Percentiles rank a stretch among this genome's conserved stretches.
Evolutionary conservation across 2,888 invertebrate species (phyloP).

Genomic region (Scrobipalpa costella): DNA sequence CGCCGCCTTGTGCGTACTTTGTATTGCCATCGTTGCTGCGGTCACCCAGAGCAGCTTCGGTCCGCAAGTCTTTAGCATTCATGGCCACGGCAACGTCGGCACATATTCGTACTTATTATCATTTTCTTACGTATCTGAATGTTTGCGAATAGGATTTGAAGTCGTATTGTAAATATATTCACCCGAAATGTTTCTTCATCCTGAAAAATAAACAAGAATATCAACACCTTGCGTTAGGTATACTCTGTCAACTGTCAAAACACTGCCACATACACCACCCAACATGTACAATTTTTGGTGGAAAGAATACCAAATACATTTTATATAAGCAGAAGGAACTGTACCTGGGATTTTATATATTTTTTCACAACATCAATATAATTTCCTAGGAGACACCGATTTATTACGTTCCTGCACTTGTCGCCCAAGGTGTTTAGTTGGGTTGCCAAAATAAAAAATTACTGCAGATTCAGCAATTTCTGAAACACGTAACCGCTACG

Average conservation of each 20-base stretch:
- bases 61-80: constrained; percentile 74
- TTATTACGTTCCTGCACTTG: constrained; percentile 66
- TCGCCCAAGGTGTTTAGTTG: constrained; percentile 48
- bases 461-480: constrained; percentile 17
- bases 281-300: background rate
- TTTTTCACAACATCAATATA: constrained; percentile 67
- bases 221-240: constrained; percentile 43
- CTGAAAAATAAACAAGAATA: constrained; percentile 78
- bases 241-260: constrained; percentile 76
- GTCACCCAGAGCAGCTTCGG: constrained; percentile 60
- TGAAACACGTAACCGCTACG: background rate
- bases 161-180: constrained; percentile 34
- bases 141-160: constrained; percentile 26
- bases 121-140: constrained; percentile 51
- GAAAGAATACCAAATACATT: background rate
- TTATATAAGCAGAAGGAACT: constrained; percentile 29
- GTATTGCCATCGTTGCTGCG: constrained; percentile 65
- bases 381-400: constrained; percentile 80
- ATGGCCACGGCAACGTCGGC: constrained; percentile 58
- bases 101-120: constrained; percentile 54
- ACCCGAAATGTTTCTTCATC: constrained; percentile 53
- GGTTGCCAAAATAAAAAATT: constrained; percentile 46
- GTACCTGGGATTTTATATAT: constrained; percentile 52
- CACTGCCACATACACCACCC: constrained; percentile 70
- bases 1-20: constrained; percentile 61